Percentiles rank a stretch among this genome's conserved stretches.
These are phyloP conservation scores for Cancer borealis DNA, from an alignment of 2,888 invertebrate species.

Conservation along the genomic window DNA sequence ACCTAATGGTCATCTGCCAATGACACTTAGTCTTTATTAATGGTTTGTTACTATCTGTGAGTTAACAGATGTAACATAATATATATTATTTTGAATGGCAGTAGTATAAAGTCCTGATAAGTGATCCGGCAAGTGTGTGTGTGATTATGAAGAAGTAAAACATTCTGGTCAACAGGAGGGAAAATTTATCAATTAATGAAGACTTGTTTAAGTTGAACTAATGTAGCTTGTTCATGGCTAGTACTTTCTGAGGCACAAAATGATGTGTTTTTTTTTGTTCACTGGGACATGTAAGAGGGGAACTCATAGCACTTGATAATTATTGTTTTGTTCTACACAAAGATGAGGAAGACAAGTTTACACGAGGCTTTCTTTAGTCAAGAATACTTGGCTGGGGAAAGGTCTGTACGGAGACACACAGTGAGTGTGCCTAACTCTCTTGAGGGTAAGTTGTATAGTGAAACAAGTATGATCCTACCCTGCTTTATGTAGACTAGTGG, in stretches of 20 bases:
- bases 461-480: neutral
- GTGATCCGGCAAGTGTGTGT: neutral
- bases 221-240: neutral
- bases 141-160: neutral
- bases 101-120: neutral
- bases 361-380: conserved; percentile 63
- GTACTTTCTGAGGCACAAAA: neutral
- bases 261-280: neutral
- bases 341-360: conserved; percentile 71
- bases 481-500: conserved; percentile 61
- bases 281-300: neutral
- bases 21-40: neutral
- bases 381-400: conserved; percentile 65
- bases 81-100: neutral
- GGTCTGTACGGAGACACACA: conserved; percentile 62
- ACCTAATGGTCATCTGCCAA: too few species aligned
- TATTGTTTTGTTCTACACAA: conserved; percentile 62
- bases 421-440: conserved; percentile 60
- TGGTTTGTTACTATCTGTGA: neutral
- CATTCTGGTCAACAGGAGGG: neutral
- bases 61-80: neutral
- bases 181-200: neutral
- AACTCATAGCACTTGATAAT: conserved; percentile 51
- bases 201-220: neutral
- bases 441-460: conserved; percentile 59